Percentiles rank a stretch among this genome's conserved stretches.
Conservation (phyloP, 2,797 vertebrate species). For the Siniperca obscura region DNA sequence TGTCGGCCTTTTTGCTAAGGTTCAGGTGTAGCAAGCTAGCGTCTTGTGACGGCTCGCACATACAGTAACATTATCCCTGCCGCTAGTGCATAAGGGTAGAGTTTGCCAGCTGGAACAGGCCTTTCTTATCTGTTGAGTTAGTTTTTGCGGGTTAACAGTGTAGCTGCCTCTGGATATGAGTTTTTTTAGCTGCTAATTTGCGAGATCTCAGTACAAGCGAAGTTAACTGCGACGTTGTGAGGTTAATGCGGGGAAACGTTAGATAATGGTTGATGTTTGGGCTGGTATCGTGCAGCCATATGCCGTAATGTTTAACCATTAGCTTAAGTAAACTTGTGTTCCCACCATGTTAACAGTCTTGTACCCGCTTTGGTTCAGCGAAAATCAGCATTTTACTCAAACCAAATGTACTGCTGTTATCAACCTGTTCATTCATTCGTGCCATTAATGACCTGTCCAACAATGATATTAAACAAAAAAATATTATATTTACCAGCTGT, state of each 20-base stretch:
- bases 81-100: not conserved
- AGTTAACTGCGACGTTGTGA: rapidly evolving
- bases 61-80: conserved; percentile 24
- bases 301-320: conserved; percentile 15
- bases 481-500: not conserved
- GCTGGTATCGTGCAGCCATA: not conserved
- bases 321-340: conserved; percentile 35
- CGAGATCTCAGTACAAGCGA: not conserved
- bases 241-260: not conserved
- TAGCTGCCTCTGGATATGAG: not conserved
- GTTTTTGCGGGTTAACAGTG: conserved; percentile 38
- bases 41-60: conserved; percentile 53
- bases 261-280: not conserved
- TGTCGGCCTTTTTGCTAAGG: conserved; percentile 7
- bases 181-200: not conserved
- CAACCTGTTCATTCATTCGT: not conserved
- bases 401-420: not conserved
- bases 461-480: too few species aligned
- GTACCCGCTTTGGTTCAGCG: not conserved
- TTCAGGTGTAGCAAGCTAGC: conserved; percentile 31
- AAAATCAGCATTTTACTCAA: not conserved
- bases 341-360: not conserved
- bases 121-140: conserved; percentile 58
- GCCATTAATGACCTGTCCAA: not conserved
- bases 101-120: conserved; percentile 64